A percentile compares a stretch with the other conserved stretches of the same genome.
Evolutionary conservation across 2,113 vertebrate species (phyloP).

Genomic region (Syngnathus typhle): DNA sequence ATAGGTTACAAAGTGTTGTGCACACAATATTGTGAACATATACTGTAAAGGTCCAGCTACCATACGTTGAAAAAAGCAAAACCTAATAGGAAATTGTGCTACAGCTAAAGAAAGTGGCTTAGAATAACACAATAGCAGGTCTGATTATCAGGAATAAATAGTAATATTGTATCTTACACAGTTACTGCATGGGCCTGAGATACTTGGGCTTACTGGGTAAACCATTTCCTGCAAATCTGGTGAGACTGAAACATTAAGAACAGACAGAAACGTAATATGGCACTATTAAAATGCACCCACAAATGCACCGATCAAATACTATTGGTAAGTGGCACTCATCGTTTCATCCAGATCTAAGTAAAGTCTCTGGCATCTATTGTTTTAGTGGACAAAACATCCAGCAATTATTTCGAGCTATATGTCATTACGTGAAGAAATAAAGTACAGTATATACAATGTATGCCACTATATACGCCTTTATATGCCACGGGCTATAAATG

Average conservation of each 20-base stretch:
- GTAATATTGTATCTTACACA: conserved; percentile 15
- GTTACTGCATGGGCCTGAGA: conserved; percentile 38
- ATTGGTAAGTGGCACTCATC: not conserved
- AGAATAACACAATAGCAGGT: conserved; percentile 10
- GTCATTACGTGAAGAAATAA: not conserved
- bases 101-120: conserved; percentile 24
- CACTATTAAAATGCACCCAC: not conserved
- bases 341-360: not conserved
- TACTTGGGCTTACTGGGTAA: conserved; percentile 11
- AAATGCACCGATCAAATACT: not conserved
- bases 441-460: not conserved
- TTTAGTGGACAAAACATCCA: not conserved
- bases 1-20: not conserved
- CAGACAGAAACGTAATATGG: conserved; percentile 22
- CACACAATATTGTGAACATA: conserved; percentile 6
- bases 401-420: not conserved
- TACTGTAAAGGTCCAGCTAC: conserved; percentile 17
- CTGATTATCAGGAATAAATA: conserved; percentile 20
- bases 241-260: conserved; percentile 1
- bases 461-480: not conserved
- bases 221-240: conserved; percentile 1
- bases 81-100: conserved; percentile 26
- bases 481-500: not conserved
- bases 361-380: not conserved
- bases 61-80: conserved; percentile 31